A percentile compares a stretch with the other conserved stretches of the same genome.
Evolutionary conservation across 2,888 invertebrate genomes (phyloP).

Genomic region (Linnaemya vulpina): DNA sequence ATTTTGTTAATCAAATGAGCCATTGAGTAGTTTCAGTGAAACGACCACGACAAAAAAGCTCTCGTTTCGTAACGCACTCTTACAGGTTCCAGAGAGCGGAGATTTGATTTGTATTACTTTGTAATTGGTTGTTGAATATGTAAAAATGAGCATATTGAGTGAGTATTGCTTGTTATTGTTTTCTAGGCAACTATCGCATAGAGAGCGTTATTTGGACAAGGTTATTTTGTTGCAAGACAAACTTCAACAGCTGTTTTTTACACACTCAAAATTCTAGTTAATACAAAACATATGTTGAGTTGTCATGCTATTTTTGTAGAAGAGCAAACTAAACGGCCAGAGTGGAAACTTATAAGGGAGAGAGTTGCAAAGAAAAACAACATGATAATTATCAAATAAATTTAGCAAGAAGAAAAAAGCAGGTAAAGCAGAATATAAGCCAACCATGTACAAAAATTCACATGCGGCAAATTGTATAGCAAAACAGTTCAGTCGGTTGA

Average conservation of each 20-base stretch:
- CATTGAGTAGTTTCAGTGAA: too few relatives aligned
- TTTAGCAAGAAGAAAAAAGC: slow-evolving; percentile 50
- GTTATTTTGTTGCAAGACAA: slow-evolving; percentile 2
- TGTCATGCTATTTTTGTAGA: slow-evolving; percentile 6
- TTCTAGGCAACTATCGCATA: neutral
- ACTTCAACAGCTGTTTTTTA: slow-evolving; percentile 49
- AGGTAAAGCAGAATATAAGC: slow-evolving; percentile 48
- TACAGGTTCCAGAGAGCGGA: too few relatives aligned
- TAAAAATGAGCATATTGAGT: slow-evolving; percentile 17
- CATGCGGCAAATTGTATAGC: slow-evolving; percentile 60
- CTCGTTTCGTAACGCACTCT: too few relatives aligned
- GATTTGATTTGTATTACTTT: slow-evolving; percentile 54
- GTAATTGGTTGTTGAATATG: slow-evolving; percentile 63
- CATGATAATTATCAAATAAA: slow-evolving; percentile 45
- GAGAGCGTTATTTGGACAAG: slow-evolving; percentile 19
- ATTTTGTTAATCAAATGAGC: neutral
- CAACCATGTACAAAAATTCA: slow-evolving; percentile 54
- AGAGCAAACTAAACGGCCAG: neutral
- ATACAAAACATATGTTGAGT: slow-evolving; percentile 49
- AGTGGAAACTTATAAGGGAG: neutral
- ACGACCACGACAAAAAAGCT: too few relatives aligned
- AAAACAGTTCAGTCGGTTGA: slow-evolving; percentile 76
- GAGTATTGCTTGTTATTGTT: slow-evolving; percentile 16
- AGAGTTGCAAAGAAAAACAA: slow-evolving; percentile 8
- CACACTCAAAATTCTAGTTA: slow-evolving; percentile 46